Conservation (phyloP, 2,888 invertebrate species). For the Drosophila leonis region DNA sequence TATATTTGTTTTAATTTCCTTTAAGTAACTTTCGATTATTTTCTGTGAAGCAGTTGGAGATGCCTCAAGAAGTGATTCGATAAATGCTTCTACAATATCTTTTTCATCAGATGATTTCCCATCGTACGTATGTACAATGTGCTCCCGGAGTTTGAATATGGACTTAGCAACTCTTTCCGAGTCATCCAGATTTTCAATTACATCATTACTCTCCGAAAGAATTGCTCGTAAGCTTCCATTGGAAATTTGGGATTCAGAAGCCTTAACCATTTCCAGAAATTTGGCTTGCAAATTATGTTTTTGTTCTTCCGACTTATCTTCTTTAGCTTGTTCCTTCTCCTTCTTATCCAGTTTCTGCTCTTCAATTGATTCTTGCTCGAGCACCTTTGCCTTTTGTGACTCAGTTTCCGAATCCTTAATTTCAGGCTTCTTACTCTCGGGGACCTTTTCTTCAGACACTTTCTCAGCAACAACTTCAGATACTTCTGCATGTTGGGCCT, state of each 20-base stretch:
- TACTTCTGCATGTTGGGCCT: too few species aligned
- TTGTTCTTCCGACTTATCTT: background rate
- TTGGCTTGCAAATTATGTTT: slow-evolving; percentile 20
- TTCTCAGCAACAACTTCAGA: background rate
- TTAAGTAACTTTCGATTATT: slow-evolving; percentile 38
- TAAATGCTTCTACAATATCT: slow-evolving; percentile 49
- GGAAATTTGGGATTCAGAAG: slow-evolving; percentile 1
- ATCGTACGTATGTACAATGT: slow-evolving; percentile 83
- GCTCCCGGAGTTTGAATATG: slow-evolving; percentile 77
- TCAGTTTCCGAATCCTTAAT: background rate
- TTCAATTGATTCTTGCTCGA: background rate
- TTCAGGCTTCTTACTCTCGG: background rate
- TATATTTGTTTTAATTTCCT: slow-evolving; percentile 58
- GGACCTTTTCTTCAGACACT: background rate
- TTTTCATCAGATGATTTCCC: slow-evolving; percentile 52
- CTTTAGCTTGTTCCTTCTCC: background rate
- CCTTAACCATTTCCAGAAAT: slow-evolving; percentile 11
- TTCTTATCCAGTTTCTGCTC: background rate
- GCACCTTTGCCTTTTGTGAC: background rate
- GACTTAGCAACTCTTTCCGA: slow-evolving; percentile 59
- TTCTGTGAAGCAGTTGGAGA: slow-evolving; percentile 48
- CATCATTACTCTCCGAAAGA: slow-evolving; percentile 24
- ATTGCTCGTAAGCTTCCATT: slow-evolving; percentile 18
- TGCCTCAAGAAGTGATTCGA: slow-evolving; percentile 48
- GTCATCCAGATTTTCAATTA: slow-evolving; percentile 48